phyloP scores from a whole-genome alignment of 2,113 vertebrate genomes.

The Muntiacus muntjak region DNA sequence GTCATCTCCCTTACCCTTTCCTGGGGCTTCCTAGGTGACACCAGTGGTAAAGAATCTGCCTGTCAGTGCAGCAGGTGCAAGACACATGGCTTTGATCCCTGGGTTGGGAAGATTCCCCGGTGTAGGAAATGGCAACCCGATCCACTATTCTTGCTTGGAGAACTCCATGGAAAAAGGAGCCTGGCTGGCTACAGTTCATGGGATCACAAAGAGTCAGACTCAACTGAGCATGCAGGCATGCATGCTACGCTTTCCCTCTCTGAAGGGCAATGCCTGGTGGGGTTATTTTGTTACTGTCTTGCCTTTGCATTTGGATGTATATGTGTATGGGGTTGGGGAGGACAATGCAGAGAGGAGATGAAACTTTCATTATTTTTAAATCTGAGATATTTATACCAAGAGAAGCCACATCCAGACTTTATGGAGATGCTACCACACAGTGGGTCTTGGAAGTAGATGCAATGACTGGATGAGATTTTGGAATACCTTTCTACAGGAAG shows the following conservation, averaged over 20 bases:
- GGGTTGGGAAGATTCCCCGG: neutral
- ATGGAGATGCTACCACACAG: rapidly evolving
- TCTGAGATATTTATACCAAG: neutral
- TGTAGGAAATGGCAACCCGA: neutral
- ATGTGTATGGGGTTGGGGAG: neutral
- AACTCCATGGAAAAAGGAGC: neutral
- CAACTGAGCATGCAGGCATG: neutral
- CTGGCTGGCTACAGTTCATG: neutral
- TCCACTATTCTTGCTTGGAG: neutral
- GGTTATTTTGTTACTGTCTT: neutral
- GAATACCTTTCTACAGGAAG: neutral
- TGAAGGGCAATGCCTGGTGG: rapidly evolving
- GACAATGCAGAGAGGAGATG: neutral
- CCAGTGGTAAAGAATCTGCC: neutral
- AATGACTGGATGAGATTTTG: neutral
- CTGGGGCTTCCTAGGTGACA: neutral
- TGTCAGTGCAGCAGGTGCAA: neutral
- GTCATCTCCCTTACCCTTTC: rapidly evolving
- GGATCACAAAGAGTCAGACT: neutral
- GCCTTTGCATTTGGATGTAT: neutral
- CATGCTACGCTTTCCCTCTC: rapidly evolving
- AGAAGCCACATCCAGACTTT: neutral
- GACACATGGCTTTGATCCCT: neutral
- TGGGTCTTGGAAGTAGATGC: neutral
- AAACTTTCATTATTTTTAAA: neutral